Evolutionary conservation across 2,797 vertebrate genomes (phyloP).

Genomic region (Hephaestus fuliginosus): DNA sequence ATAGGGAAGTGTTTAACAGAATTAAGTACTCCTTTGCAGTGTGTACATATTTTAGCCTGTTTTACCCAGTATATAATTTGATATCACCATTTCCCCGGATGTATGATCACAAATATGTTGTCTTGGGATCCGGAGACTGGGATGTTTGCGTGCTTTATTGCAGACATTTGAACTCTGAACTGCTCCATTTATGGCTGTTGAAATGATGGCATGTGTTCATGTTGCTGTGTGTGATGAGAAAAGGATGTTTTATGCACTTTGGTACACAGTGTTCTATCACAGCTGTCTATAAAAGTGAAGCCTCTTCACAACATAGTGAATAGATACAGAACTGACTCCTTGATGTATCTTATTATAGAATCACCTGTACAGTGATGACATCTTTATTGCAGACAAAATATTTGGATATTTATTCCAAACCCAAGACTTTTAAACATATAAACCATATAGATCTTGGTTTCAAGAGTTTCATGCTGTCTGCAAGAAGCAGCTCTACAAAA

Average conservation of each 20-base stretch:
- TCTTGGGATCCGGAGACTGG: not conserved
- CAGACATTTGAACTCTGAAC: slow-evolving; percentile 18
- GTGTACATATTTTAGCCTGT: slow-evolving; percentile 7
- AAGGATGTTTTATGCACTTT: not conserved
- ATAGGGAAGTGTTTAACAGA: slow-evolving; percentile 1
- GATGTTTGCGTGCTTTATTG: slow-evolving; percentile 2
- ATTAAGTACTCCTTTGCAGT: slow-evolving; percentile 1
- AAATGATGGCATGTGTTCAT: slow-evolving; percentile 5
- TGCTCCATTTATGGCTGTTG: not conserved
- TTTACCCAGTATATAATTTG: not conserved
- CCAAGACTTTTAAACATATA: not conserved
- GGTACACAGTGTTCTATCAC: not conserved
- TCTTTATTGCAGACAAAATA: not conserved
- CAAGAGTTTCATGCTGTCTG: slow-evolving; percentile 16
- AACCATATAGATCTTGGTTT: not conserved
- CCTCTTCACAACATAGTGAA: not conserved
- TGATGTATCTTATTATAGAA: not conserved
- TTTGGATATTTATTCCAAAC: not conserved
- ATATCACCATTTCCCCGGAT: not conserved
- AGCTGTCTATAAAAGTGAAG: slow-evolving; percentile 12
- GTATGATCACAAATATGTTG: not conserved
- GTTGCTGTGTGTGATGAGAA: not conserved
- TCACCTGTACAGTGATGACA: not conserved
- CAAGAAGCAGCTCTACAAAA: not conserved
- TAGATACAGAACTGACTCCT: not conserved